Evolutionary conservation across 2,113 vertebrate species (phyloP).

Genomic region (Periophthalmus modestus): DNA sequence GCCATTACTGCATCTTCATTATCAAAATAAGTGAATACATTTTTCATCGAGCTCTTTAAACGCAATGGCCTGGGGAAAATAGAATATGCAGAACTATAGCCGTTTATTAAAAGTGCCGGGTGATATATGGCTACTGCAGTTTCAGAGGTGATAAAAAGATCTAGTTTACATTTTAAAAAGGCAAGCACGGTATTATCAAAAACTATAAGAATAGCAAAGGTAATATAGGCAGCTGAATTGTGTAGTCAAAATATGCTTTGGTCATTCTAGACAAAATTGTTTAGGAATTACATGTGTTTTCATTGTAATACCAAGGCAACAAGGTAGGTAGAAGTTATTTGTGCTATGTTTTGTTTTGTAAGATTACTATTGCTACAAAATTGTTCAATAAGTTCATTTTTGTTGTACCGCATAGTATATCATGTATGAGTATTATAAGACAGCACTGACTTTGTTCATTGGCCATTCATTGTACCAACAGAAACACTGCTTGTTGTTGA

Average conservation of each 20-base stretch:
- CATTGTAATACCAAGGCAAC: neutral
- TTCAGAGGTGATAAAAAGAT: neutral
- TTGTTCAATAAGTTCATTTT: neutral
- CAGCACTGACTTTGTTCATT: constrained; percentile 2
- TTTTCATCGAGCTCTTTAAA: neutral
- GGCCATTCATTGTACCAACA: neutral
- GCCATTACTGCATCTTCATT: constrained; percentile 6
- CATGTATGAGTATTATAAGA: neutral
- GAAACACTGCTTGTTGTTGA: neutral
- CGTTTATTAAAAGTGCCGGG: constrained; percentile 2
- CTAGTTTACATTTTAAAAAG: neutral
- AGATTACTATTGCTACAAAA: neutral
- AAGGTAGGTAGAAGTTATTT: neutral
- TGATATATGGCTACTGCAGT: neutral
- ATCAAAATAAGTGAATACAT: neutral
- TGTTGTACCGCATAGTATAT: neutral
- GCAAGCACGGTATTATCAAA: neutral
- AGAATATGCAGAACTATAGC: neutral
- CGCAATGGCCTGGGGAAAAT: neutral
- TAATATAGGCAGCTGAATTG: neutral
- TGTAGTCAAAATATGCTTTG: neutral
- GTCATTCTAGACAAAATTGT: neutral
- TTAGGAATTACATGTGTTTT: neutral
- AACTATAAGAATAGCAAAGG: neutral
- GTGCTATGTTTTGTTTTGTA: neutral